These are phyloP conservation scores for Sinocyclocheilus maitianheensis DNA, from an alignment of 2,113 vertebrate species.

Conservation along the genomic window DNA sequence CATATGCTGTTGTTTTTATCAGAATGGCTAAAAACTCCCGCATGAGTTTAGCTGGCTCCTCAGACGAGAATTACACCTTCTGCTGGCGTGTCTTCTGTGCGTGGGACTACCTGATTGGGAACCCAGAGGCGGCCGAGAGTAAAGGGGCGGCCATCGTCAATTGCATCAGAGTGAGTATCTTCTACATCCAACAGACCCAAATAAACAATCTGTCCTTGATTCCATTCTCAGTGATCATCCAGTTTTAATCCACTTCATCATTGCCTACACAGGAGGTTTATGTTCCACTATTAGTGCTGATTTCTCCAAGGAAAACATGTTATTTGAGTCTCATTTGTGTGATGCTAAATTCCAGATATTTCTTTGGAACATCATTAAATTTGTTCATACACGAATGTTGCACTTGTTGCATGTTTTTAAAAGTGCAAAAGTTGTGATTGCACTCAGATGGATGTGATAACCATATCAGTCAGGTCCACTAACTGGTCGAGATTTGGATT, in stretches of 20 bases:
- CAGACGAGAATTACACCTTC: slow-evolving; percentile 95
- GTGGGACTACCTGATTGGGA: slow-evolving; percentile 98
- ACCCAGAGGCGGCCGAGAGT: slow-evolving; percentile 94
- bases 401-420: background rate
- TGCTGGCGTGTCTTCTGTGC: slow-evolving; percentile 97
- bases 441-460: background rate
- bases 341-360: background rate
- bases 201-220: slow-evolving; percentile 30
- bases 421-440: background rate
- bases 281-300: slow-evolving; percentile 40
- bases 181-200: background rate
- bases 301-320: slow-evolving; percentile 45
- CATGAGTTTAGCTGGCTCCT: slow-evolving; percentile 90
- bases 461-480: background rate
- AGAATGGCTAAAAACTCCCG: slow-evolving; percentile 98
- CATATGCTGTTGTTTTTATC: slow-evolving; percentile 1
- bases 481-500: background rate
- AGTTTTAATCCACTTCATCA: slow-evolving; percentile 36
- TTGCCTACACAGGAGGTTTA: slow-evolving; percentile 23
- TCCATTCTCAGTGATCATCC: slow-evolving; percentile 31
- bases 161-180: slow-evolving; percentile 85
- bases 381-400: background rate
- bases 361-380: background rate
- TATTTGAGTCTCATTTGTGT: slow-evolving; percentile 31
- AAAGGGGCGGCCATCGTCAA: slow-evolving; percentile 96